Evolutionary conservation across 1,140 invertebrate genomes (phyloP), one percentile per base, ranked within the genome.

Genomic region (Archegozetes longisetosus): DNA sequence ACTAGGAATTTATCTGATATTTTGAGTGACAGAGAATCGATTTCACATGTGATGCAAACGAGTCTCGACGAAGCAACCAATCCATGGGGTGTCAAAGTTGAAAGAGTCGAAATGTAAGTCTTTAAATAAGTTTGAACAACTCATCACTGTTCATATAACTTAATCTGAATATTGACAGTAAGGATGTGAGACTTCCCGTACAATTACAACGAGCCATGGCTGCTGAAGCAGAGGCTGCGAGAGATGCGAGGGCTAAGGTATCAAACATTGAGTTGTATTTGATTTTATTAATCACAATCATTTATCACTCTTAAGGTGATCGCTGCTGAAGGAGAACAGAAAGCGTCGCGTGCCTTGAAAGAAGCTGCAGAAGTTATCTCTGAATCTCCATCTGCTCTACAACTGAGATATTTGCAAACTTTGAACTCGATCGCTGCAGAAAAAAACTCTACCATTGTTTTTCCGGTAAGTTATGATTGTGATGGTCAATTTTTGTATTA

Each of bases 391-490:
- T 72, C 74, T 14, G 78, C 79, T 27, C 69, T 80, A 22, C 78
- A 82, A 69, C 72, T 82, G 1, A 71, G 79, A 27, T 80, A 81
- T 66, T 68, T 81, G 24, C 81, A 95, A 77, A 93, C 90, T 3
- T 75, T 97, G 54, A 95, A 86, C 72, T 86, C 86, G 12, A 94
- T 97, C 71, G 90, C 90, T 48, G 88, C 90, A 1, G 93, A 97
- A 78, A 96, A 95, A 76, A 96, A 95, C 72, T 95, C 92, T 3
- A 97, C 93, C 13, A 96, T 97, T 68, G 87, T 97, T 61, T 97
- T 97, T 74, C 93, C 92, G 24, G 77, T 95, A 46, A 55, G 6
- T 55, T 17, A 9, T 40, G 17, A 40, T 9, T 40, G 17, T 40
- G 6, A 40, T 55, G 4, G 3, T 3, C 14, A 4, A 23, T 23